Base-by-base conservation (phyloP, 2,797 vertebrate genomes). In the Lagodon rhomboides region DNA sequence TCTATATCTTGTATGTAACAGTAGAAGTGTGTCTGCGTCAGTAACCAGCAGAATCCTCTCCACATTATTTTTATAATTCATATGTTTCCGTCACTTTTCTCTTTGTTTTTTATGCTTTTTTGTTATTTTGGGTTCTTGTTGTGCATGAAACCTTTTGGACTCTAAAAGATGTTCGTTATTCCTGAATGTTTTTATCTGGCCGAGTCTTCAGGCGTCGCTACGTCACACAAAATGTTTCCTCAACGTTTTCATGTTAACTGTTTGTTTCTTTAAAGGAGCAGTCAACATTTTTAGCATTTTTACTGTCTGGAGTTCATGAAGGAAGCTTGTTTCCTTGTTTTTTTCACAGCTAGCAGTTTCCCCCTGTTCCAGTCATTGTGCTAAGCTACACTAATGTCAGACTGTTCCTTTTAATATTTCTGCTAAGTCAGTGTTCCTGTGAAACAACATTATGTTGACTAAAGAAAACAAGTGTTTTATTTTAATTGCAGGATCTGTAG, bases 11-110 rank as follows among this genome's bases (percentile, higher is more conserved):
- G 82, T 93, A 87, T 92, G 86, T 93, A 89, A 90, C 85, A 83
- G 81, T 92, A 93, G 89, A 89, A 76, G 75, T 89, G 87, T 93
- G 85, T 93, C 83, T 88, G 82, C 87, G 79, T 91, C 87, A 79
- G 85, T 91, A 87, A 91, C 91, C 92, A 92, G 91, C 93, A 87
- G 87, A 86, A 87, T 86, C 90, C 89, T 85, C 89, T 65, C 73
- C 80, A 73, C 67, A 77, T 89, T 92, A 93, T 94, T 95, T 94
- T 94, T 94, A 90, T 94, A 93, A 87, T 82, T 88, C 69, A 78
- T n/a, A 34, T 85, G 50, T 74, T 63, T 82, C 17, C 62, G 70
- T 84, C 30, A 53, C 30, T 34, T 80, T 79, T 58, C 85, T 77
- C 23, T 62, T 44, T 54, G 12, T 44, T 49, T 79, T 84, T 84